Conservation (phyloP, 1,140 invertebrate species). For the Scaptodrosophila lebanonensis region DNA sequence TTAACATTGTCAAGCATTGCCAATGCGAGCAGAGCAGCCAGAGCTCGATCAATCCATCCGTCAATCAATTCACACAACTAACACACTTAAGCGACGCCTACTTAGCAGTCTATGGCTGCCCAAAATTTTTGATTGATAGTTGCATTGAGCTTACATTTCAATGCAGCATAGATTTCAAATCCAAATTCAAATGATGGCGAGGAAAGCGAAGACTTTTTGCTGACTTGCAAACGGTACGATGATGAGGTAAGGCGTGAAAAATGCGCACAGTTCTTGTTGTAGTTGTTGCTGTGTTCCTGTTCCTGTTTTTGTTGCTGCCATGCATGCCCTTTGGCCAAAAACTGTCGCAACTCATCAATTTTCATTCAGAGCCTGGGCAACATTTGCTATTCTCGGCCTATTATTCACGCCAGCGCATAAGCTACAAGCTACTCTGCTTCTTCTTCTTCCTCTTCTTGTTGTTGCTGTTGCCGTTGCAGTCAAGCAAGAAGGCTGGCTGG, state of each 20-base stretch:
- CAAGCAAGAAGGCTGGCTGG: no score
- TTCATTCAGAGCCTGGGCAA: conserved; percentile 50
- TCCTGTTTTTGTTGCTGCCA: conserved; percentile 26
- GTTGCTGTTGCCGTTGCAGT: not conserved
- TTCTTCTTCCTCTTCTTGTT: conserved; percentile 2
- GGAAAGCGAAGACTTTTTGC: no score
- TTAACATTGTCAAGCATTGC: no score
- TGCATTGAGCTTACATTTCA: conserved; percentile 60
- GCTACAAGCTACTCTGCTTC: conserved; percentile 20
- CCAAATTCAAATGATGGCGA: no score
- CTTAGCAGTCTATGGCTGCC: conserved; percentile 33
- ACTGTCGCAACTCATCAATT: conserved; percentile 76
- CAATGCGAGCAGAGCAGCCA: no score
- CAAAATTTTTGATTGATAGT: conserved; percentile 59
- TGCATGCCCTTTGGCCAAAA: conserved; percentile 72
- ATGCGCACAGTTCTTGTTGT: not conserved
- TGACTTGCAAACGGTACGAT: no score
- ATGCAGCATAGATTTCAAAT: no score
- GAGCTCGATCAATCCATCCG: conserved; percentile 15
- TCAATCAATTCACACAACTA: conserved; percentile 20
- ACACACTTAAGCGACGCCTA: conserved; percentile 31
- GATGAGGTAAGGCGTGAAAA: no score
- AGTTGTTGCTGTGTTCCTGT: conserved; percentile 13
- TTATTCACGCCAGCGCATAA: conserved; percentile 70
- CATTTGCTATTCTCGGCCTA: conserved; percentile 27